Evolutionary conservation across 2,113 vertebrate genomes (phyloP), one percentile per base, ranked within the genome.

Genomic region (Oplegnathus fasciatus): DNA sequence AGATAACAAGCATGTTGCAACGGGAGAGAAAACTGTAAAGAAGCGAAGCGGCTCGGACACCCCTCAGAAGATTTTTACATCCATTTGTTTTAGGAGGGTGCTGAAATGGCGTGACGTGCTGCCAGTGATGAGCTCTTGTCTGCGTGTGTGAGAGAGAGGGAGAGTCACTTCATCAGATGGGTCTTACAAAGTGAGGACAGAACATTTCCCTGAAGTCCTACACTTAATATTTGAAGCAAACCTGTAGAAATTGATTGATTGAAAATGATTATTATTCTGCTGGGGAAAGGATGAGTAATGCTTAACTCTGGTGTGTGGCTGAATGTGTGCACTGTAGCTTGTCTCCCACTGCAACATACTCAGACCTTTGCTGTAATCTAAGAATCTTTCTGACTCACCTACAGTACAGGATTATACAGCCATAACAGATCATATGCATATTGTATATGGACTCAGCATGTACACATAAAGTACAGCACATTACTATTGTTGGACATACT

Each of bases 1-100:
- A 55, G 77, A 89, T 94, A 93, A 94, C 86, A 91, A 91, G 88
- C 83, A 72, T 66, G 80, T 61, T 89, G 79, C 75, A 77, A 52
- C 4, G 2, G 57, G 13, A 64, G 52, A 66, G 34, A 55, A 82
- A 54, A 61, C 74, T 40, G 67, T 34, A 46, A 72, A 73, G 75
- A 65, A 79, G 74, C 44, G 32, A 76, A 89, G 65, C 10, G 9
- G 60, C 73, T 80, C 72, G 57, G 89, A 89, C 80, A 80, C 68
- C 69, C 67, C 66, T 91, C 82, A 85, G 44, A 78, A 75, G 73
- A 89, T 64, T 67, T 86, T 78, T 84, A n/a, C 67, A 52, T 89
- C 82, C 44, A 74, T 91, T 91, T 71, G 75, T 72, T 83, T 86
- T 58, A 46, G 57, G 66, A 76, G 55, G 76, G 28, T 76, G 88